phyloP scores from a whole-genome alignment of 2,888 invertebrate species.

The Tridacna crocea region DNA sequence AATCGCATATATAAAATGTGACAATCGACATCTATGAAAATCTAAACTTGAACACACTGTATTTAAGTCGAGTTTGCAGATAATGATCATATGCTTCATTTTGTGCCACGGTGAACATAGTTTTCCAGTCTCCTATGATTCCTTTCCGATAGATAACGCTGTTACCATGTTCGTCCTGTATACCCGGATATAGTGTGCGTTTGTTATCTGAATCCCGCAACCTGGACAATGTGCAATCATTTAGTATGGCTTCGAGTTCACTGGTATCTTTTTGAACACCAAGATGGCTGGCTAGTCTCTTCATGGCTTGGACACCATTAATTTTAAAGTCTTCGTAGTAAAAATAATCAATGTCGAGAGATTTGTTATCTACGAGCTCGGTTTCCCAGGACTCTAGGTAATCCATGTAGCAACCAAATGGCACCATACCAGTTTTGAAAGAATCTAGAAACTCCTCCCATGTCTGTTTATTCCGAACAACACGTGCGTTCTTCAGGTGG shows the following conservation, averaged over 20 bases:
- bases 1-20: not conserved
- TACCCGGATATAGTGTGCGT: slow-evolving; percentile 8
- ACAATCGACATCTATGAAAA: not conserved
- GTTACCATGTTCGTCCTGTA: not conserved
- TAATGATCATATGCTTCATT: not conserved
- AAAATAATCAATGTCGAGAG: not conserved
- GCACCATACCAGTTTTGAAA: slow-evolving; percentile 2
- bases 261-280: not conserved
- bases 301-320: not conserved
- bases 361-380: not conserved
- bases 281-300: not conserved
- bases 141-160: slow-evolving; percentile 6
- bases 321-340: slow-evolving; percentile 5
- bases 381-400: not conserved
- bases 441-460: slow-evolving; percentile 1
- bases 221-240: not conserved
- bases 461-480: not conserved
- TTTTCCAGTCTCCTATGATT: slow-evolving; percentile 11
- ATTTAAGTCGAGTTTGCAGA: not conserved
- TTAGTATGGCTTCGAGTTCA: not conserved
- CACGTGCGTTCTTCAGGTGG: not conserved
- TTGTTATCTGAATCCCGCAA: not conserved
- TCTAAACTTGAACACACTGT: not conserved
- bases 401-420: slow-evolving; percentile 8
- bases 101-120: slow-evolving; percentile 2